Evolutionary conservation across 2,797 vertebrate species (phyloP).

Genomic region (Dicrostonyx torquatus): DNA sequence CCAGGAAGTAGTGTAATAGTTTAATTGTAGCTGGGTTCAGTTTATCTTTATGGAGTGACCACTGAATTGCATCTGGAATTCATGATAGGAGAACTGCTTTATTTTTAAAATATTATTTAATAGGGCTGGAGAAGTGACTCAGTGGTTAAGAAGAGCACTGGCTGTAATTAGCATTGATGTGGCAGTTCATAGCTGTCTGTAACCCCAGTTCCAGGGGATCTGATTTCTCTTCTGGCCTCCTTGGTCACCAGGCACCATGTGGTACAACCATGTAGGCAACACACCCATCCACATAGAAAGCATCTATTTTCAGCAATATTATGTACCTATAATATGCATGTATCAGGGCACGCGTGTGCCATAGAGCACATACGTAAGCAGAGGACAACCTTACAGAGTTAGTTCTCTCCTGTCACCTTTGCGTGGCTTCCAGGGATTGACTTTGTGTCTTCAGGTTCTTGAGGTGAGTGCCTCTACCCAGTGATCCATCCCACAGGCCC

Average conservation of each 20-base stretch:
- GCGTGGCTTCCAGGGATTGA: background rate
- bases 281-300: background rate
- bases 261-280: too few relatives aligned
- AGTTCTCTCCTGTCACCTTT: background rate
- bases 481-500: background rate
- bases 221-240: background rate
- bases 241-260: background rate
- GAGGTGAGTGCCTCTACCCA: background rate
- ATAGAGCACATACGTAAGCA: background rate
- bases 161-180: background rate
- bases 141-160: background rate
- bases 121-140: background rate
- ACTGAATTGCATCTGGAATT: conserved; percentile 5
- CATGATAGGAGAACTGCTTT: background rate
- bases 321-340: background rate
- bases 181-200: background rate
- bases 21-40: conserved; percentile 25
- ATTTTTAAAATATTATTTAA: background rate
- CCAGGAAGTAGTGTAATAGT: background rate
- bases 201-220: background rate
- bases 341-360: background rate
- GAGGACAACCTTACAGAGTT: background rate
- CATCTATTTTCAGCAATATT: background rate
- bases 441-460: background rate
- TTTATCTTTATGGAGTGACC: conserved; percentile 3